These are phyloP conservation scores for Dascyllus trimaculatus DNA, from an alignment of 2,113 vertebrate genomes.

Conservation along the genomic window DNA sequence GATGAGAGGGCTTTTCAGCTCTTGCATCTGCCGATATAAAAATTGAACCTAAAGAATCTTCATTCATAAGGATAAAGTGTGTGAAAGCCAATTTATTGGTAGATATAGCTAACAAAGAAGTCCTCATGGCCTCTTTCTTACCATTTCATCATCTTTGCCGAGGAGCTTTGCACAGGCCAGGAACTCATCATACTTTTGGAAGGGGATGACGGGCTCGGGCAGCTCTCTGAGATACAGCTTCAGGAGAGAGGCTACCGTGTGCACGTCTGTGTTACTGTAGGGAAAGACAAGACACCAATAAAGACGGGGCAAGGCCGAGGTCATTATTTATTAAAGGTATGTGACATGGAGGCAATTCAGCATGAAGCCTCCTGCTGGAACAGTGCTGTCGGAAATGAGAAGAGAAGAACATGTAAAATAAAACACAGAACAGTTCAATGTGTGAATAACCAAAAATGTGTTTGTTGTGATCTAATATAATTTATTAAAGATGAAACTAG, in stretches of 20 bases:
- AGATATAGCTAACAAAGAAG: neutral
- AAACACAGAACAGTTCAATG: neutral
- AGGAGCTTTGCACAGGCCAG: conserved; percentile 92
- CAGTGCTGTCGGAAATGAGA: neutral
- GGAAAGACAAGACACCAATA: conserved; percentile 21
- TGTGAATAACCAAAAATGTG: no score
- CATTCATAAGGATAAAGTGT: neutral
- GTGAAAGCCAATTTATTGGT: neutral
- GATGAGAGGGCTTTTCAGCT: neutral
- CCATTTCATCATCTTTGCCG: conserved; percentile 92
- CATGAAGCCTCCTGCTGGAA: neutral
- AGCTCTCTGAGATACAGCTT: conserved; percentile 97
- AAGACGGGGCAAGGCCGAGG: neutral
- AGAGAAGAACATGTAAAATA: neutral
- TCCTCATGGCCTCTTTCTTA: conserved; percentile 76
- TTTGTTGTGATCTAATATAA: no score
- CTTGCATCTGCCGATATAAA: neutral
- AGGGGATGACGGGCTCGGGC: conserved; percentile 95
- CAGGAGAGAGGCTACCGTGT: conserved; percentile 95
- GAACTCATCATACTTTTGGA: conserved; percentile 94
- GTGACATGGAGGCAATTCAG: neutral
- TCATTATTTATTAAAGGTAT: conserved; percentile 1
- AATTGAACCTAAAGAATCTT: conserved; percentile 1
- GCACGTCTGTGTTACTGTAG: conserved; percentile 94
- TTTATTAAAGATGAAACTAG: no score